Base-by-base conservation (phyloP, 2,888 invertebrate species). In the Thymelicus lineola region DNA sequence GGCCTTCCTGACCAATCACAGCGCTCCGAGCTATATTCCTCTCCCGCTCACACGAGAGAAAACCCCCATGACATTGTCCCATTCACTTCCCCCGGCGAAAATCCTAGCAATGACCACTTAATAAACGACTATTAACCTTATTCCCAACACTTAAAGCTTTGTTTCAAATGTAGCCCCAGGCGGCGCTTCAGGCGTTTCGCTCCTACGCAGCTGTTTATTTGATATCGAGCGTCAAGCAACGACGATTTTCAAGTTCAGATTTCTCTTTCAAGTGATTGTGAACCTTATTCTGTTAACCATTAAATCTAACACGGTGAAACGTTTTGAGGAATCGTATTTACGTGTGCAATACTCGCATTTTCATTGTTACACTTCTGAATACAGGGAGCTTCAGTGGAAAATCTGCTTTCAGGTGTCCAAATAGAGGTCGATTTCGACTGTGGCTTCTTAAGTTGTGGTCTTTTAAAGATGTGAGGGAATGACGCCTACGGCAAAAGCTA, bases 1-100 rank as follows among this genome's bases (percentile, higher is more conserved):
- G 93, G 94, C 93, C 91, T 92, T 93, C 91, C 93, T 93, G 93
- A 94, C 94, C 94, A 94, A 94, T 94, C 94, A 93, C 93, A 93
- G 92, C 92, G 93, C 94, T 94, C 86, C 86, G 88, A 94, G 93
- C 93, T 89, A 93, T 93, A 88, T 90, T 79, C 28, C 82, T 76
- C 76, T 91, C 91, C 78, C 83, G 73, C 76, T 90, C 82, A 72
- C 81, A 76, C 87, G 50, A 78, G 74, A 74, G 68, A 69, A 76
- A 80, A 80, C 71, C 77, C 81, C 82, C 76, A 90, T 92, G 79
- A 77, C 77, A 74, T 80, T 77, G 82, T 92, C 91, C 82, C 85
- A 79, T 79, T 92, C 86, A 73, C 84, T 87, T 89, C 93, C 93
- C 91, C 90, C 90, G 93, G 93, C 93, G 83, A 89, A 92, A 92